Conservation (phyloP, 2,113 vertebrate species). For the Protobothrops flavoviridis region DNA sequence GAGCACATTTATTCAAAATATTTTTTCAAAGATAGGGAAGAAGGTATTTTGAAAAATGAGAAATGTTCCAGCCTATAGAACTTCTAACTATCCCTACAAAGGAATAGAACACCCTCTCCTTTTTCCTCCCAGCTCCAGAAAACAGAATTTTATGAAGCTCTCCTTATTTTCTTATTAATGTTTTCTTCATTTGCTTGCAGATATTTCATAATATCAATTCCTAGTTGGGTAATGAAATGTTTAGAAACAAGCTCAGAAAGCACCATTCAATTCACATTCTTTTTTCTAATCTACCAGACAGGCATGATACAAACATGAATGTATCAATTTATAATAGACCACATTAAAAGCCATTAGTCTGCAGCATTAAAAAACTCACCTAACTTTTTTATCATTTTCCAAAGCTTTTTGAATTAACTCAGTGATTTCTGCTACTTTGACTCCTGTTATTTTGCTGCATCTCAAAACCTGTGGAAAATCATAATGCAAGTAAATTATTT, state of each 20-base stretch:
- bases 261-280: background rate
- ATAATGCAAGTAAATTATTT: background rate
- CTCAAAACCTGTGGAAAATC: conserved; percentile 81
- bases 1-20: background rate
- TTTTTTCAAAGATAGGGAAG: background rate
- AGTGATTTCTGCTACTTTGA: conserved; percentile 95
- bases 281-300: background rate
- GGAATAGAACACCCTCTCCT: background rate
- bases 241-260: background rate
- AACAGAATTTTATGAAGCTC: background rate
- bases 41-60: background rate
- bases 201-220: background rate
- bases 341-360: background rate
- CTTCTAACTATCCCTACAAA: background rate
- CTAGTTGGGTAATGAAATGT: background rate
- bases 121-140: background rate
- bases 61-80: background rate
- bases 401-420: conserved; percentile 91
- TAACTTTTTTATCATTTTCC: conserved; percentile 85
- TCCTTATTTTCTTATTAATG: background rate
- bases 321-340: background rate
- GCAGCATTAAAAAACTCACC: conserved; percentile 69
- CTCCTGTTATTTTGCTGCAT: conserved; percentile 94
- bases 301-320: background rate
- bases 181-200: background rate